Base-by-base conservation (phyloP, 2,113 vertebrate genomes). In the Phainopepla nitens region DNA sequence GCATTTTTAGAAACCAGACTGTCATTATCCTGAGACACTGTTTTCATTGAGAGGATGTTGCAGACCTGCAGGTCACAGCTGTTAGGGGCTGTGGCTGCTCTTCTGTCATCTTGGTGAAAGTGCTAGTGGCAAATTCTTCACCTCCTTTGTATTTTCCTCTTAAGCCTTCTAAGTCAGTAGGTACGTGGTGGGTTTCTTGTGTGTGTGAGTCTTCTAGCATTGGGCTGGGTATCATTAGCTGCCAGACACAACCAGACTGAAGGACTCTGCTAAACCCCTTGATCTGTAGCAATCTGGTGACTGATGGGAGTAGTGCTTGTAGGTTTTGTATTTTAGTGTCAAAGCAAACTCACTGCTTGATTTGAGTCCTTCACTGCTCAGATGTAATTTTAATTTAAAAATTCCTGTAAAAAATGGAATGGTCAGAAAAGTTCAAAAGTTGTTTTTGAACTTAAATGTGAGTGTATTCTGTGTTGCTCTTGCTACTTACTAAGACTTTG, bases 21-120 rank as follows among this genome's bases (percentile, higher is more conserved):
- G 27, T 47, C 0, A 0, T n/a, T 71, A 10, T 21, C 4, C 7
- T 28, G 17, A 80, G 16, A 7, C 2, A 14, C 6, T 57, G 8
- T 60, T 35, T 45, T 60, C 4, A 5, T 2, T 28, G 11, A 69
- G 15, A 29, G 31, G 41, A 9, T 13, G 10, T 51, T 15, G 3
- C 15, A 28, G 1, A 24, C 15, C 15, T 54, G 25, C 66, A 75
- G 7, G 15, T 60, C 17, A 7, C 3, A 64, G 0, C 29, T 60
- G 2, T 51, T 53, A 11, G n/a, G 31, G 53, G 15, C 21, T 25
- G 6, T n/a, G 58, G 11, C 25, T 68, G 23, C 29, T 72, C 9
- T 50, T 49, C 5, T 82, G 42, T 23, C 7, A 15, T 24, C 29
- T 42, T 60, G 33, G 12, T 58, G 20, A 41, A 76, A 36, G 44